These are phyloP conservation scores for Drosophila nigricruria DNA, from an alignment of 2,888 invertebrate genomes.

Conservation along the genomic window DNA sequence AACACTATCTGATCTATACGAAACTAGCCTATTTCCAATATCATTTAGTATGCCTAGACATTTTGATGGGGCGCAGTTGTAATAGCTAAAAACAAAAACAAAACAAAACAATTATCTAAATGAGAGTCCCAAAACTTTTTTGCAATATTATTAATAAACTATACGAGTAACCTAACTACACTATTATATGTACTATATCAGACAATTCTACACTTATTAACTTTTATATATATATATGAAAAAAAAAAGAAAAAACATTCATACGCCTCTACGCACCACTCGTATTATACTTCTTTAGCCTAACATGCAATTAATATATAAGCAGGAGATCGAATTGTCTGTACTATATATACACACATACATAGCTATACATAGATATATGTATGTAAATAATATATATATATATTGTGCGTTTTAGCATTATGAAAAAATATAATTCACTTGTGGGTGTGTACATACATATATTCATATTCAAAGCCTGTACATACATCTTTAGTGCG, in stretches of 20 bases:
- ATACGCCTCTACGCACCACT: conserved; percentile 37
- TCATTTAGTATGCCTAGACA: conserved; percentile 23
- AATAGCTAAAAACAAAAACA: conserved; percentile 19
- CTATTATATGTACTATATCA: conserved; percentile 43
- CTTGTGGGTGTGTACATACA: conserved; percentile 33
- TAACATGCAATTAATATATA: conserved; percentile 30
- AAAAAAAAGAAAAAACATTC: conserved; percentile 2
- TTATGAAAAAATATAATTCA: conserved; percentile 29
- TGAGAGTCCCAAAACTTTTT: conserved; percentile 31
- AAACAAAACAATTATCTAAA: conserved; percentile 6
- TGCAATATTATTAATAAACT: conserved; percentile 68
- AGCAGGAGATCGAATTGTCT: conserved; percentile 33
- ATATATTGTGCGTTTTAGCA: conserved; percentile 72
- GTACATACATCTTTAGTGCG: conserved; percentile 57
- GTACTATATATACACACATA: conserved; percentile 13
- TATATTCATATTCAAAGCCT: conserved; percentile 37
- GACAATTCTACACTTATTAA: conserved; percentile 28
- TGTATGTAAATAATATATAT: conserved; percentile 3
- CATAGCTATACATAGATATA: conserved; percentile 1
- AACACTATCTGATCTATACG: conserved; percentile 11
- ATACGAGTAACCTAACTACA: conserved; percentile 17
- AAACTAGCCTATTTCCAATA: conserved; percentile 11
- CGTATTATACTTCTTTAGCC: conserved; percentile 38
- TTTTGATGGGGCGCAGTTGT: conserved; percentile 34
- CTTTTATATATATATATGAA: conserved; percentile 17